These are phyloP conservation scores for Hyperoplus immaculatus DNA, from an alignment of 2,797 vertebrate species.

Conservation along the genomic window DNA sequence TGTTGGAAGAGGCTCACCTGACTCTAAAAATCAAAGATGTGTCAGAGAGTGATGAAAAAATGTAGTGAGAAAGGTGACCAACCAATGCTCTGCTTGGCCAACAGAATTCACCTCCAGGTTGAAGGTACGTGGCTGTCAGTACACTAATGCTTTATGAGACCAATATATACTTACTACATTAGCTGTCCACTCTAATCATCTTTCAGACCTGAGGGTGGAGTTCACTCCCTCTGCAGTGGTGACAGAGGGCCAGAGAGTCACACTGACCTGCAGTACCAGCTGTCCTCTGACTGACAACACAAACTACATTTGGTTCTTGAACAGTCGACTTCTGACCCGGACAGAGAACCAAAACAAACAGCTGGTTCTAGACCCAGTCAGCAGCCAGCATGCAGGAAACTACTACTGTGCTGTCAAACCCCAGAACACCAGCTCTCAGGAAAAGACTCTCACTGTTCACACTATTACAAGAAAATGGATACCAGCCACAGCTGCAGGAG, in stretches of 20 bases:
- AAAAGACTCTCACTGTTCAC: background rate
- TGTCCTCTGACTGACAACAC: constrained; percentile 1
- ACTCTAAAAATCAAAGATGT: constrained; percentile 34
- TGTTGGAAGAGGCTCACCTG: background rate
- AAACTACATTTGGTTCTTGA: constrained; percentile 43
- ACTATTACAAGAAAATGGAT: background rate
- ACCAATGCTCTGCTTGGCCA: fast-evolving
- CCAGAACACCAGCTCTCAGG: fast-evolving
- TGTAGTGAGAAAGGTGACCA: background rate
- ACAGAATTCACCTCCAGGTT: constrained; percentile 20
- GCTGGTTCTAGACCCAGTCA: constrained; percentile 36
- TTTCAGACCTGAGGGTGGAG: constrained; percentile 32
- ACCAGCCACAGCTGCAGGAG: background rate
- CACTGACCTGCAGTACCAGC: background rate
- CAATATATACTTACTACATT: background rate
- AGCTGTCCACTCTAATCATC: background rate
- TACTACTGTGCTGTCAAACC: constrained; percentile 34
- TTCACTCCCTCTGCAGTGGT: constrained; percentile 28
- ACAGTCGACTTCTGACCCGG: constrained; percentile 22
- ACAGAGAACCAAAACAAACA: no score
- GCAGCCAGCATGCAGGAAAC: constrained; percentile 39
- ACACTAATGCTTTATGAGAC: background rate
- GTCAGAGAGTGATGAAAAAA: background rate
- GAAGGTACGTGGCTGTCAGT: constrained; percentile 31
- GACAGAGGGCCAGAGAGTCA: constrained; percentile 54